Evolutionary conservation across 1,140 invertebrate species (phyloP).

Genomic region (Delia radicum): DNA sequence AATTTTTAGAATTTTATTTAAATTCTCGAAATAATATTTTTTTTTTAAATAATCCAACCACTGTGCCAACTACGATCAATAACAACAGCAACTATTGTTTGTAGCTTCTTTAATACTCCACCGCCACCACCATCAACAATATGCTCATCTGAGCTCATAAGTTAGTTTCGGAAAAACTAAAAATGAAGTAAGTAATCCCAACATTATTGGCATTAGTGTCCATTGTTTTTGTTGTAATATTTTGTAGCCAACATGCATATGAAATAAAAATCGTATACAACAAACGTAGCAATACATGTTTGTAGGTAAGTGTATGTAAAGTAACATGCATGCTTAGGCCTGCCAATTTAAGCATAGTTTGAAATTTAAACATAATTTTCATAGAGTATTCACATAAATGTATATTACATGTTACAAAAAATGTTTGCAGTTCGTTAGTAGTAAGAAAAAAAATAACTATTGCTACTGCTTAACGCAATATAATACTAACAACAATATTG

Average conservation of each 20-base stretch:
- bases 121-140: not conserved
- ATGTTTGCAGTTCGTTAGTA: not conserved
- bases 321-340: not conserved
- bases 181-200: not conserved
- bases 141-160: not conserved
- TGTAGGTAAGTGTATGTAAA: too few species aligned
- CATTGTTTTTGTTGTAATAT: slow-evolving; percentile 14
- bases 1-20: too few species aligned
- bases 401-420: not conserved
- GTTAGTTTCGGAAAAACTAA: not conserved
- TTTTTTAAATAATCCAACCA: too few species aligned
- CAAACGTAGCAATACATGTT: not conserved
- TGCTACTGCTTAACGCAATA: not conserved
- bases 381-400: not conserved
- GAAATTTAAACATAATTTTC: slow-evolving; percentile 23
- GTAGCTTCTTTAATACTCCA: not conserved
- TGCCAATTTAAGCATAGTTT: slow-evolving; percentile 16
- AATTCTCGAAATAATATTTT: too few species aligned
- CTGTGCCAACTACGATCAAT: not conserved
- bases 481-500: not conserved
- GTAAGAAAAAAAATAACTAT: not conserved
- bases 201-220: slow-evolving; percentile 24
- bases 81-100: not conserved
- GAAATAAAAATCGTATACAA: not conserved
- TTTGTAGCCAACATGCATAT: not conserved